Percentiles rank a stretch among this genome's conserved stretches.
Evolutionary conservation across 1,140 invertebrate genomes (phyloP).

Genomic region (Nautilus pompilius): DNA sequence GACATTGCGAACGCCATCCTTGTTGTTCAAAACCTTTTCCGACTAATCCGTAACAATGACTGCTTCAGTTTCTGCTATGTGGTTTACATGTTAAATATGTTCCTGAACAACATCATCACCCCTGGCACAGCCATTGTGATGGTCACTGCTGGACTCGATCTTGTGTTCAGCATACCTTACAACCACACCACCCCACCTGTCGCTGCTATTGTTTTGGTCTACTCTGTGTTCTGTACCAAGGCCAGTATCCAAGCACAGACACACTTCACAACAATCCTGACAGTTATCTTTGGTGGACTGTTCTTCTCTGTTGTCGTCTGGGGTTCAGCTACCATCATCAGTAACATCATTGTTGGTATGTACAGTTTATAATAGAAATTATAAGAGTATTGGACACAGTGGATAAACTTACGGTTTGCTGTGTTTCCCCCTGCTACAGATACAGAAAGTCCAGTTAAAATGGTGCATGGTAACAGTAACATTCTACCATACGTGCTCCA

Average conservation of each 20-base stretch:
- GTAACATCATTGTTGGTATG: slow-evolving; percentile 21
- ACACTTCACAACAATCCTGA: slow-evolving; percentile 17
- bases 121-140: slow-evolving; percentile 27
- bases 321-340: slow-evolving; percentile 24
- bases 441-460: too few species aligned
- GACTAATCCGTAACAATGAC: slow-evolving; percentile 59
- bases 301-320: slow-evolving; percentile 25
- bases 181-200: slow-evolving; percentile 18
- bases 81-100: slow-evolving; percentile 42
- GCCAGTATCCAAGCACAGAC: slow-evolving; percentile 16
- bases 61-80: slow-evolving; percentile 62
- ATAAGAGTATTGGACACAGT: too few species aligned
- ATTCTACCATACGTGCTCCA: too few species aligned
- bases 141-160: slow-evolving; percentile 26
- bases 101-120: slow-evolving; percentile 30
- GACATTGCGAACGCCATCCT: slow-evolving; percentile 66
- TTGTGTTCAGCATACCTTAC: slow-evolving; percentile 26
- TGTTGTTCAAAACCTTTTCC: slow-evolving; percentile 58
- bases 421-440: too few species aligned
- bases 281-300: slow-evolving; percentile 18
- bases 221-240: slow-evolving; percentile 20
- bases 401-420: too few species aligned
- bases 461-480: too few species aligned
- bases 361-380: too few species aligned
- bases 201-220: slow-evolving; percentile 16